Evolutionary conservation across 2,797 vertebrate species (phyloP).

Genomic region (Cephalopachus bancanus): DNA sequence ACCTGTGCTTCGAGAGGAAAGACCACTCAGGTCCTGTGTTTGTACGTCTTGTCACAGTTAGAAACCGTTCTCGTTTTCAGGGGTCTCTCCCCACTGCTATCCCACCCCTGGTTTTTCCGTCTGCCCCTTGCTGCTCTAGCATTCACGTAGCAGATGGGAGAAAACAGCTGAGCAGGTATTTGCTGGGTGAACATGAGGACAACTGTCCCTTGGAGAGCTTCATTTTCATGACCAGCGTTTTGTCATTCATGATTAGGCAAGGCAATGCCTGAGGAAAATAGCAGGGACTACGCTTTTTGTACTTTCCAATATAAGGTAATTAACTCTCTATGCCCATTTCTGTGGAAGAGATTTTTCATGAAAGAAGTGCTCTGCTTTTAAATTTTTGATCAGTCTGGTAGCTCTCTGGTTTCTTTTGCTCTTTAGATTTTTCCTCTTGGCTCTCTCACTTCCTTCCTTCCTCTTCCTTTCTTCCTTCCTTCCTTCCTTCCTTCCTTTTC

Average conservation of each 20-base stretch:
- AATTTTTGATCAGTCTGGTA: not conserved
- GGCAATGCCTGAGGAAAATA: conserved; percentile 37
- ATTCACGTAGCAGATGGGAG: conserved; percentile 51
- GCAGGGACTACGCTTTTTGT: not conserved
- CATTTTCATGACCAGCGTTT: not conserved
- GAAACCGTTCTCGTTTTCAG: not conserved
- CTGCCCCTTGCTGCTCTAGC: conserved; percentile 6
- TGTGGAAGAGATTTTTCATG: not conserved
- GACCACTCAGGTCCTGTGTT: not conserved
- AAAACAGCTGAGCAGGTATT: conserved; percentile 66
- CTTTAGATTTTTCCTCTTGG: not conserved
- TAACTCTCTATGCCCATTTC: not conserved
- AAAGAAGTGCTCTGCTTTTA: not conserved
- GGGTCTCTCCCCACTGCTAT: conserved; percentile 34
- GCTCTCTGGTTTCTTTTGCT: not conserved
- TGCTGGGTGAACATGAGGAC: conserved; percentile 66
- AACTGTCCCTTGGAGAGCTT: conserved; percentile 66
- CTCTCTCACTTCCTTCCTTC: not conserved
- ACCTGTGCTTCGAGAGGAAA: not conserved
- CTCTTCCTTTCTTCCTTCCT: not conserved
- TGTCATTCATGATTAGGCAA: conserved; percentile 50
- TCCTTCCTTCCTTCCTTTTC: not conserved
- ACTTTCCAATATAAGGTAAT: not conserved
- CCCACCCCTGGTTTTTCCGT: not conserved
- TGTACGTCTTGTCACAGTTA: not conserved